Conservation (phyloP, 2,113 vertebrate genomes). For the Caloenas nicobarica region DNA sequence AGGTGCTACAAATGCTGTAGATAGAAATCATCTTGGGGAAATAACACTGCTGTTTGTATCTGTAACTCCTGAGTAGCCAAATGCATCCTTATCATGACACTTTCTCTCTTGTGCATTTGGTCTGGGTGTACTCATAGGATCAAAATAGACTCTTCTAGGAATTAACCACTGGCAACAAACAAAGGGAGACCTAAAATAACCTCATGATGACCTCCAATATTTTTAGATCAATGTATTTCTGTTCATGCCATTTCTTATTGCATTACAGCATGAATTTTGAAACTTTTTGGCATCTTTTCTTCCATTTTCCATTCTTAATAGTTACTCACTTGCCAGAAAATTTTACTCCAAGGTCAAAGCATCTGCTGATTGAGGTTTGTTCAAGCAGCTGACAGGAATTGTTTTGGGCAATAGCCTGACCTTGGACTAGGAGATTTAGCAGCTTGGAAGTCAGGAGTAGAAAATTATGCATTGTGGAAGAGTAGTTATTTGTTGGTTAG, state of each 20-base stretch:
- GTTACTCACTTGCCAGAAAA: neutral
- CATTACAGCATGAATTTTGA: neutral
- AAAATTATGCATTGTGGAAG: neutral
- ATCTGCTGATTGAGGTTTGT: neutral
- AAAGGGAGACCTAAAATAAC: conserved; percentile 52
- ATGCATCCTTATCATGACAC: neutral
- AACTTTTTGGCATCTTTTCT: neutral
- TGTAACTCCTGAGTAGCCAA: neutral
- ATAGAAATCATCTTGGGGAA: conserved; percentile 10
- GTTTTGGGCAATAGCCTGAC: conserved; percentile 9
- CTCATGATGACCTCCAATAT: conserved; percentile 6
- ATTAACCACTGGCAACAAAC: conserved; percentile 30
- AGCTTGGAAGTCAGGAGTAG: conserved; percentile 1
- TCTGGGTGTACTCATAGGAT: conserved; percentile 17
- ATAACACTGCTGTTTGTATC: neutral
- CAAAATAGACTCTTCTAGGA: conserved; percentile 57
- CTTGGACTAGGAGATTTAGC: conserved; percentile 3
- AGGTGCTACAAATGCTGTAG: neutral
- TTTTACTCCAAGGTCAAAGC: conserved; percentile 11
- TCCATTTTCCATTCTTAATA: conserved; percentile 2
- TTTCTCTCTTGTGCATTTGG: conserved; percentile 14
- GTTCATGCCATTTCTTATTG: neutral
- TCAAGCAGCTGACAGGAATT: conserved; percentile 14
- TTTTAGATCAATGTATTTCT: conserved; percentile 48
- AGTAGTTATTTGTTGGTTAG: neutral